Conservation (phyloP, 1,140 invertebrate genomes). For the Diuraphis noxia region DNA sequence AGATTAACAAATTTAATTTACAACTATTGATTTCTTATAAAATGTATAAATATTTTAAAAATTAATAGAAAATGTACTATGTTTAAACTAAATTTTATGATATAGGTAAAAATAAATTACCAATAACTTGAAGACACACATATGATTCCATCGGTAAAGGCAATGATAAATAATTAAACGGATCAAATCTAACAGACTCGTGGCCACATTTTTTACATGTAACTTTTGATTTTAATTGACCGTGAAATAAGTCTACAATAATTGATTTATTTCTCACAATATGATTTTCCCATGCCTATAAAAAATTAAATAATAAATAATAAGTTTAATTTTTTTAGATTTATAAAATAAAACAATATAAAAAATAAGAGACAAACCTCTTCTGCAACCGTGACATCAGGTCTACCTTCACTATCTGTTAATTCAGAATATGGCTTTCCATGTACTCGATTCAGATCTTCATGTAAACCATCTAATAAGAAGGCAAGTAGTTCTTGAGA, state of each 20-base stretch:
- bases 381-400: constrained; percentile 75
- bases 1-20: no score
- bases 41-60: neutral
- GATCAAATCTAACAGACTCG: constrained; percentile 84
- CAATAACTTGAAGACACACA: constrained; percentile 73
- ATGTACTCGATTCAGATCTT: constrained; percentile 80
- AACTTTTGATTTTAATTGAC: constrained; percentile 83
- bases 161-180: constrained; percentile 84
- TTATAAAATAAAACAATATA: neutral
- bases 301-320: constrained; percentile 55
- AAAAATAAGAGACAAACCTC: constrained; percentile 61
- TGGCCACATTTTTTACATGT: constrained; percentile 78
- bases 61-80: neutral
- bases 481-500: constrained; percentile 87
- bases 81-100: neutral
- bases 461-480: constrained; percentile 84
- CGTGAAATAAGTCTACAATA: constrained; percentile 87
- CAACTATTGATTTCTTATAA: no score
- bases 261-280: constrained; percentile 78
- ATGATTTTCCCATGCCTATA: constrained; percentile 78
- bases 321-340: neutral
- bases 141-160: constrained; percentile 80
- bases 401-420: constrained; percentile 76
- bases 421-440: constrained; percentile 73
- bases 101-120: constrained; percentile 60